Evolutionary conservation across 2,113 vertebrate genomes (phyloP), one percentile per base, ranked within the genome.

Genomic region (Tor tambroides): DNA sequence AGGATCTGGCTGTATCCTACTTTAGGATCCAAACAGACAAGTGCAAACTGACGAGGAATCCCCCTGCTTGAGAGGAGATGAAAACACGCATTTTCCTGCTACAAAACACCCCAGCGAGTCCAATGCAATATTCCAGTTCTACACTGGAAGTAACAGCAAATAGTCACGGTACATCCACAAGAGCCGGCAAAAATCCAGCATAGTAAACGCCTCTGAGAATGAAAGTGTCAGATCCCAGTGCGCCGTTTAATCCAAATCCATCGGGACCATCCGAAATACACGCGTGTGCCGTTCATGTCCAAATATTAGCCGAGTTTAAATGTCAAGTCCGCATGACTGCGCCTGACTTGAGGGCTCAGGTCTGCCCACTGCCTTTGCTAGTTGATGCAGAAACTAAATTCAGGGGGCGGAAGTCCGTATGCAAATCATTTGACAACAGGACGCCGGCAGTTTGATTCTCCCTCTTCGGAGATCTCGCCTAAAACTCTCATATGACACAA

Each of bases 371-470:
- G 87, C 88, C 93, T 88, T 90, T 65, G 87, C 91, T 91, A 93
- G 91, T 90, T 90, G 90, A 92, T 91, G 92, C 92, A 83, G 90
- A 90, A 86, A 86, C 89, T 86, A 80, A 86, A 90, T 59, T 54
- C 85, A 88, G 84, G 90, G 91, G 93, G 91, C 93, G 94, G 95
- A 95, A 95, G 94, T 95, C 89, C 12, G 85, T 89, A 94, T 94
- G 94, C 93, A 95, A 94, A 90, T 85, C 84, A 74, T 49, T 89
- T 91, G 90, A 92, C 92, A 90, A 63, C 89, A 88, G 87, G 15
- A 83, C 72, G 59, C 83, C 23, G 74, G 63, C 65, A 21, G 46
- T 80, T 15, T 23, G 49, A 23, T 32, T 80, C 65, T 75, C 23
- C 23, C 71, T 79, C 17, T 35, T 21, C 21, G 43, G 5, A 3